Evolutionary conservation across 2,113 vertebrate species (phyloP), one percentile per base, ranked within the genome.

Genomic region (Megaceryle torquata): DNA sequence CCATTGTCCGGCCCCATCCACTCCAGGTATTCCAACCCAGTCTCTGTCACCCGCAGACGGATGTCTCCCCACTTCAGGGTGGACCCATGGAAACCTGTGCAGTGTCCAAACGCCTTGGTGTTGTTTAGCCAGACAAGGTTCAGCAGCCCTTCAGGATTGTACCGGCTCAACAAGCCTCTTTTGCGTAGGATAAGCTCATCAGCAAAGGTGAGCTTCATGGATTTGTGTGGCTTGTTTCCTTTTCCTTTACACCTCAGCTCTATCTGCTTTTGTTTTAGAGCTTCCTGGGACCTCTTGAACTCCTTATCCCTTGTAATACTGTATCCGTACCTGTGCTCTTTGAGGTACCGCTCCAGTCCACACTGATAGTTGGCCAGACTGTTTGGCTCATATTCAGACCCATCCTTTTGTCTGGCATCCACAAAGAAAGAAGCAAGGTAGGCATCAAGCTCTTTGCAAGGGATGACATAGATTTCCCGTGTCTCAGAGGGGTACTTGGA

Each of bases 101-200:
- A 99, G 91, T 99, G 98, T 21, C 98, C 98, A 25, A 98, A 99
- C 0, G 98, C 98, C 91, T 98, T 98, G 0, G 98, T 98, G 95
- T 98, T 99, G 96, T 99, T 99, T 50, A 98, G 98, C 98, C 98
- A 99, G 78, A 99, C 98, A 3, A 99, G 98, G 89, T 98, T 99
- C 41, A 99, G 97, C 71, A 99, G 94, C 11, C 98, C 98, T 89
- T 99, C 98, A 0, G 98, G 98, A 75, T 99, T 99, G 43, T 98
- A 98, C 7, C 98, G 97, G 92, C 98, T 98, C 28, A 99, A 86
- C 24, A 99, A 95, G 8, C 98, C 98, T 75, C 98, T 97, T 75
- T 99, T 99, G 33, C 98, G 97, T 43, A 98, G 95, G 64, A 98
- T 98, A 91, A 99, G 98, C 74, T 99, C 98, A 29, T 99, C 98